Percentiles rank a stretch among this genome's conserved stretches.
Evolutionary conservation across 1,140 invertebrate genomes (phyloP).

Genomic region (Adoxophyes honmai): DNA sequence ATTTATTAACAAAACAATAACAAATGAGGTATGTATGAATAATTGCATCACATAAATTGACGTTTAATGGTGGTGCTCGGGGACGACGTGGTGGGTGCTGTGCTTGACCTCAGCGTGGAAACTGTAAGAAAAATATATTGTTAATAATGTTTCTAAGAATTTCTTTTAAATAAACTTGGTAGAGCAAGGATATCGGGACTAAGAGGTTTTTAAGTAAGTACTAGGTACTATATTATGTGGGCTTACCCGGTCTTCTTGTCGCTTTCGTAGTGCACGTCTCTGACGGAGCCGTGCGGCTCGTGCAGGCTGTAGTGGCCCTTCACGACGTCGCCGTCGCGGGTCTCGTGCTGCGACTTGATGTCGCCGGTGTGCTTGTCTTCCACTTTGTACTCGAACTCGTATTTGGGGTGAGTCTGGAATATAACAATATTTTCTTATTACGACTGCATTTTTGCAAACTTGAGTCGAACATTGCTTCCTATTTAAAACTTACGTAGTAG

Average conservation of each 20-base stretch:
- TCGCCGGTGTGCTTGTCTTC: constrained; percentile 41
- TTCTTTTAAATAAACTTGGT: too few species aligned
- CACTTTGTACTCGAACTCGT: constrained; percentile 59
- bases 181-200: too few species aligned
- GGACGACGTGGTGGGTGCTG: neutral
- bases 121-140: neutral
- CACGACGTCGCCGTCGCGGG: constrained; percentile 77
- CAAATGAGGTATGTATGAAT: too few species aligned
- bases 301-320: constrained; percentile 75
- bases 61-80: neutral
- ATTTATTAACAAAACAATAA: too few species aligned
- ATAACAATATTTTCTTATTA: neutral
- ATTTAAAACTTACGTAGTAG: constrained; percentile 16
- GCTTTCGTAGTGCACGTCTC: constrained; percentile 73
- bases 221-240: neutral
- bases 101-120: neutral
- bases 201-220: too few species aligned
- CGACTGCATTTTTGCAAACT: neutral
- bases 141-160: too few species aligned
- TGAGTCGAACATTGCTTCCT: neutral
- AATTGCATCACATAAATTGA: too few species aligned
- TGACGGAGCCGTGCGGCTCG: constrained; percentile 73
- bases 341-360: constrained; percentile 75
- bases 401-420: constrained; percentile 46
- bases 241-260: constrained; percentile 66